Conservation (phyloP, 2,888 invertebrate genomes). For the Sarcophaga carnaria region DNA sequence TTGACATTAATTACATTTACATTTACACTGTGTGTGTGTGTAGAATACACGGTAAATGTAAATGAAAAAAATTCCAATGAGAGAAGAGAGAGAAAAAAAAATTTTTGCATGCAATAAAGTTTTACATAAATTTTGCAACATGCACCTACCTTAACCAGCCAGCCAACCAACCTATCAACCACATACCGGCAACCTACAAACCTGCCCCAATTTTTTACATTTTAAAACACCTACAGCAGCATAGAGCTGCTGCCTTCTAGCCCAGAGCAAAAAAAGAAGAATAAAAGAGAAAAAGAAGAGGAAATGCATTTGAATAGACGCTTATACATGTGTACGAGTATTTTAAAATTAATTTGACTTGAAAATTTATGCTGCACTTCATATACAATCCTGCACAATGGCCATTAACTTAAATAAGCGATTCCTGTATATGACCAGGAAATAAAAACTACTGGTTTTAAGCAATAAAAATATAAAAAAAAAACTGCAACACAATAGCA, state of each 20-base stretch:
- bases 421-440: constrained; percentile 69
- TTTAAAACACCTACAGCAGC: background rate
- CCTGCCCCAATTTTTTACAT: background rate
- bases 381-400: constrained; percentile 77
- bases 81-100: background rate
- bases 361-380: constrained; percentile 68
- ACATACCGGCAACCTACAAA: background rate
- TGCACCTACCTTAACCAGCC: constrained; percentile 31
- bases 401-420: constrained; percentile 80
- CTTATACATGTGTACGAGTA: constrained; percentile 14
- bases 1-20: constrained; percentile 77
- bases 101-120: constrained; percentile 73
- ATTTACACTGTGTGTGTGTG: background rate
- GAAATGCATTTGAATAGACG: constrained; percentile 5
- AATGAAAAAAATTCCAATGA: constrained; percentile 11
- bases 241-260: background rate
- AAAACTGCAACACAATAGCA: constrained; percentile 38
- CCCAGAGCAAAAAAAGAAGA: background rate
- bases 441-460: constrained; percentile 48
- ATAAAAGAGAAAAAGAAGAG: constrained; percentile 2
- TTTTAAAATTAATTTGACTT: constrained; percentile 66
- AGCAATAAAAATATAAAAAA: constrained; percentile 35
- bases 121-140: constrained; percentile 75
- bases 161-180: constrained; percentile 2
- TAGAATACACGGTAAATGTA: background rate